These are phyloP conservation scores for Isotomurus palustris DNA, from an alignment of 2,888 invertebrate species.

Conservation along the genomic window DNA sequence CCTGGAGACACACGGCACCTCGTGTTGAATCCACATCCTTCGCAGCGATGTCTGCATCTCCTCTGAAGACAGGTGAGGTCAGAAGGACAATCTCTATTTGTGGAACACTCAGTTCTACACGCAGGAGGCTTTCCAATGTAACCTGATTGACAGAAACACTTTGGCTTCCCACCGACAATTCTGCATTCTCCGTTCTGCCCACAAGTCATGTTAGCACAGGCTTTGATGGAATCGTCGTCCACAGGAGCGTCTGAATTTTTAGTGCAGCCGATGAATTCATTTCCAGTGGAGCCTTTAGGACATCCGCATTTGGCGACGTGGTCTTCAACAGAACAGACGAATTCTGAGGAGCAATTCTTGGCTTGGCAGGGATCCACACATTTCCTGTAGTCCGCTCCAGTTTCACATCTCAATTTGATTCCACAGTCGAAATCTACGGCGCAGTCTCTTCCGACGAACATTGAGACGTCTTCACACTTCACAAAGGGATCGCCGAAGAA, in stretches of 20 bases:
- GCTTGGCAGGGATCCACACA: slow-evolving; percentile 48
- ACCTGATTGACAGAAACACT: slow-evolving; percentile 35
- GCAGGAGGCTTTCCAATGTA: slow-evolving; percentile 38
- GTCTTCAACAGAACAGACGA: slow-evolving; percentile 46
- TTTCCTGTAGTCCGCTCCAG: slow-evolving; percentile 24
- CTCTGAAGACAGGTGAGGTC: slow-evolving; percentile 47
- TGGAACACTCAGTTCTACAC: slow-evolving; percentile 47
- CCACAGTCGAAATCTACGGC: slow-evolving; percentile 28
- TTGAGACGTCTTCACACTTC: slow-evolving; percentile 21
- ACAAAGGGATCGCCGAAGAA: slow-evolving; percentile 27
- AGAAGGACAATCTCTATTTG: slow-evolving; percentile 46
- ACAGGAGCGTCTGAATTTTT: slow-evolving; percentile 11
- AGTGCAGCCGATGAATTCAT: slow-evolving; percentile 38
- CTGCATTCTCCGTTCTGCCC: slow-evolving; percentile 39
- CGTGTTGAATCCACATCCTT: slow-evolving; percentile 40
- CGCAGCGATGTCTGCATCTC: slow-evolving; percentile 48
- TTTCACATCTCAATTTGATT: slow-evolving; percentile 27
- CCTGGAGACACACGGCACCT: slow-evolving; percentile 24
- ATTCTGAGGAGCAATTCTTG: slow-evolving; percentile 47
- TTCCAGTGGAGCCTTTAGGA: slow-evolving; percentile 42
- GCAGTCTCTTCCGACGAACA: slow-evolving; percentile 25
- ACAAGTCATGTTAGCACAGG: slow-evolving; percentile 29
- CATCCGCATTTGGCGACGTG: slow-evolving; percentile 47
- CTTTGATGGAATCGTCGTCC: slow-evolving; percentile 1
- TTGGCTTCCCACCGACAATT: slow-evolving; percentile 22